Conservation (phyloP, 1,140 invertebrate species). For the Diorhabda sublineata region DNA sequence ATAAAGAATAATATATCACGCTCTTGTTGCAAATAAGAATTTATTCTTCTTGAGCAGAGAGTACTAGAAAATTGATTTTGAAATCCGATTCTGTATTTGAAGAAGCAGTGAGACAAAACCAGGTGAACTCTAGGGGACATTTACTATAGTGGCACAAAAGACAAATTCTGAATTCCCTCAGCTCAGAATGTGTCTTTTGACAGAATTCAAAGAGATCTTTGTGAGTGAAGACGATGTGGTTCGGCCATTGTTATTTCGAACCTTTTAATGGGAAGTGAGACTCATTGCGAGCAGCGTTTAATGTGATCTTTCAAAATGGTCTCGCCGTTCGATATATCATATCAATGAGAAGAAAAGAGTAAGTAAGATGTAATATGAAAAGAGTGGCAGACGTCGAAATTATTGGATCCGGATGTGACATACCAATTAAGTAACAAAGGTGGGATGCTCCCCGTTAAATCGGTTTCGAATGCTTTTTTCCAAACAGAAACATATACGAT, state of each 20-base stretch:
- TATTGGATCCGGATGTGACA: constrained; percentile 1
- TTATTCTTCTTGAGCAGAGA: too few species aligned
- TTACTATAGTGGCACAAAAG: constrained; percentile 21
- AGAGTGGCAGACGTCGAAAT: constrained; percentile 11
- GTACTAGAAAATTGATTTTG: too few species aligned
- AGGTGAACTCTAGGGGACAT: constrained; percentile 27
- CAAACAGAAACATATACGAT: too few species aligned
- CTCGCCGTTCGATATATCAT: neutral
- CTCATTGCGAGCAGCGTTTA: neutral
- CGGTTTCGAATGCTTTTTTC: neutral
- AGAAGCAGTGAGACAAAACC: constrained; percentile 8
- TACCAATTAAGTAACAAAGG: neutral
- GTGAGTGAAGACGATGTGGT: constrained; percentile 10
- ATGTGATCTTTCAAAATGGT: constrained; percentile 2
- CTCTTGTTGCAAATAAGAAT: too few species aligned
- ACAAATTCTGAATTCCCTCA: constrained; percentile 15
- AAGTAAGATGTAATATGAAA: neutral
- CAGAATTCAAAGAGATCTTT: constrained; percentile 9
- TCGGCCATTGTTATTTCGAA: constrained; percentile 8
- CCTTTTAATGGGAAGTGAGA: constrained; percentile 12
- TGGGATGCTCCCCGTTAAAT: neutral
- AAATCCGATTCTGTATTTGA: too few species aligned
- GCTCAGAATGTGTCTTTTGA: constrained; percentile 27
- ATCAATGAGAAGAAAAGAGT: neutral
- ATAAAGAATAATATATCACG: too few species aligned